Evolutionary conservation across 2,797 vertebrate species (phyloP).

Genomic region (Poeciliopsis presidionis): DNA sequence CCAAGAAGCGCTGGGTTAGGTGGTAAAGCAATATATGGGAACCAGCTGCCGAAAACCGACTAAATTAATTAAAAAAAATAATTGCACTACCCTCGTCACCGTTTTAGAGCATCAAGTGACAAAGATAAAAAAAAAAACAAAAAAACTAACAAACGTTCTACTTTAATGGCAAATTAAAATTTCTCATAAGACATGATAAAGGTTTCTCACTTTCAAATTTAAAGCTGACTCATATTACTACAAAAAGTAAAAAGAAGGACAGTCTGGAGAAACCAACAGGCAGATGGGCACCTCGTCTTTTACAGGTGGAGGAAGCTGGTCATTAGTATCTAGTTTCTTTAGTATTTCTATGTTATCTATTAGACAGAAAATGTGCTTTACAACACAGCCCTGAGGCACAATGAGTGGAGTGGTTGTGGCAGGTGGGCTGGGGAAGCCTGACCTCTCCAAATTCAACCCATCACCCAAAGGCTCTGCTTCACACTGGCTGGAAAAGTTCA

Average conservation of each 20-base stretch:
- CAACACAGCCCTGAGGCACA: conserved; percentile 51
- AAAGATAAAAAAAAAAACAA: background rate
- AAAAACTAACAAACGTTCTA: background rate
- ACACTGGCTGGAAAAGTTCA: conserved; percentile 31
- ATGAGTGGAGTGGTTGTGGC: conserved; percentile 40
- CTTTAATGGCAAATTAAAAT: background rate
- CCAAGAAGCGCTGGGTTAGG: background rate
- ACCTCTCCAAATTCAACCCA: conserved; percentile 10
- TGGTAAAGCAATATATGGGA: background rate
- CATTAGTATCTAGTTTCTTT: conserved; percentile 63
- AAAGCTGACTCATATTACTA: background rate
- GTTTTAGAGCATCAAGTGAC: background rate
- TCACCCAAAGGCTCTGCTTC: conserved; percentile 32
- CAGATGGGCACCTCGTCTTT: conserved; percentile 69
- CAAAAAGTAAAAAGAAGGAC: conserved; percentile 35
- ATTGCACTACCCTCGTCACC: background rate
- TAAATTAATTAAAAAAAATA: background rate
- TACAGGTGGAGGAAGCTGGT: conserved; percentile 60
- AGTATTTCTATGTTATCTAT: conserved; percentile 65
- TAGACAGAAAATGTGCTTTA: conserved; percentile 61
- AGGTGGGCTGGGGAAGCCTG: conserved; percentile 49
- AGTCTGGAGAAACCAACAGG: conserved; percentile 21
- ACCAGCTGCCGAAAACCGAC: background rate
- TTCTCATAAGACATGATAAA: background rate
- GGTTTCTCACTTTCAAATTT: background rate